These are phyloP conservation scores for Xiphophorus hellerii DNA, from an alignment of 2,113 vertebrate species.

Conservation along the genomic window DNA sequence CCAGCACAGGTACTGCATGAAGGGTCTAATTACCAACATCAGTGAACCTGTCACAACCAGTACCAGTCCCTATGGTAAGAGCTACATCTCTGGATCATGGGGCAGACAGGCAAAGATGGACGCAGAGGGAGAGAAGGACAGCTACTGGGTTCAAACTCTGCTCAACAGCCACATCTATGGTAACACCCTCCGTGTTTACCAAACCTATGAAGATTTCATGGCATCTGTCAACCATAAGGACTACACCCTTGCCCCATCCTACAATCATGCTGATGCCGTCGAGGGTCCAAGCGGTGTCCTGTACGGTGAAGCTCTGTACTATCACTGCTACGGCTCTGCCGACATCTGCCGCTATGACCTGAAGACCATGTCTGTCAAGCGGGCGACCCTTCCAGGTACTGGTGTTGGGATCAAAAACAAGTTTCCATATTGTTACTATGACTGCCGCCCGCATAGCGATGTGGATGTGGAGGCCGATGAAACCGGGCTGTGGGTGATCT, in stretches of 20 bases:
- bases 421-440: slow-evolving; percentile 87
- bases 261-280: slow-evolving; percentile 43
- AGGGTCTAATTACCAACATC: slow-evolving; percentile 77
- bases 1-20: slow-evolving; percentile 45
- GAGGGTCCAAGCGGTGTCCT: slow-evolving; percentile 83
- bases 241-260: slow-evolving; percentile 21
- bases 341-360: slow-evolving; percentile 67
- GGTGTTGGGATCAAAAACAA: slow-evolving; percentile 81
- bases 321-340: slow-evolving; percentile 73
- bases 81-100: slow-evolving; percentile 85
- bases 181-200: slow-evolving; percentile 77
- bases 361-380: slow-evolving; percentile 11
- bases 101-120: slow-evolving; percentile 77
- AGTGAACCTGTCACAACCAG: slow-evolving; percentile 83
- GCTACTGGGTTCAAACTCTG: slow-evolving; percentile 87
- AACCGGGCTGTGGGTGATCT: slow-evolving; percentile 77
- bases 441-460: slow-evolving; percentile 73
- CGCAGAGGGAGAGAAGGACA: slow-evolving; percentile 36
- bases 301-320: slow-evolving; percentile 83
- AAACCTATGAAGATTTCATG: slow-evolving; percentile 82
- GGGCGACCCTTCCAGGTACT: slow-evolving; percentile 73
- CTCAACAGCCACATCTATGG: slow-evolving; percentile 61
- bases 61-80: slow-evolving; percentile 83
- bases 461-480: slow-evolving; percentile 82
- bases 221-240: slow-evolving; percentile 58